These are phyloP conservation scores for Elymnias hypermnestra DNA, from an alignment of 1,140 invertebrate genomes.

Conservation along the genomic window DNA sequence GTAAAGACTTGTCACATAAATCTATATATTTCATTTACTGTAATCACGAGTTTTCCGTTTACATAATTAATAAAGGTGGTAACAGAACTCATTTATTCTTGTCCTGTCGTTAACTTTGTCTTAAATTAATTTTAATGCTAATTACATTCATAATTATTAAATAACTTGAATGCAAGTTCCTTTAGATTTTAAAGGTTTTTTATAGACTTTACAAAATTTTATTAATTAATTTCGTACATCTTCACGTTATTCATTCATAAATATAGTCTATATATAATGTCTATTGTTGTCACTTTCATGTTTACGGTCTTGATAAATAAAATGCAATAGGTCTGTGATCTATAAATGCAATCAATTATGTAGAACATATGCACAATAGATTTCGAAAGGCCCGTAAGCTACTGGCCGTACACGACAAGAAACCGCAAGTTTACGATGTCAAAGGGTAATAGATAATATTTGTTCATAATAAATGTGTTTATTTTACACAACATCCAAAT, in stretches of 20 bases:
- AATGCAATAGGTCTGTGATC: no score
- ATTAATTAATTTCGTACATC: no score
- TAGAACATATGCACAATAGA: not conserved
- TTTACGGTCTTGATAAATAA: no score
- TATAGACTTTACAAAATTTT: no score
- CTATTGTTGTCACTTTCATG: no score
- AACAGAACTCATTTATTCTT: constrained; percentile 32
- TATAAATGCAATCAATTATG: not conserved
- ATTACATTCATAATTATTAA: no score
- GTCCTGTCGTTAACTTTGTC: constrained; percentile 16
- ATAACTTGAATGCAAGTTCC: no score
- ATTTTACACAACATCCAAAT: no score
- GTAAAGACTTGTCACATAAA: constrained; percentile 8
- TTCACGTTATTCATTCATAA: no score
- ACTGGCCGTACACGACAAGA: not conserved
- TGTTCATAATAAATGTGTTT: not conserved
- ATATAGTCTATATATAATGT: no score
- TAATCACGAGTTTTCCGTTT: constrained; percentile 42
- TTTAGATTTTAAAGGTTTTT: no score
- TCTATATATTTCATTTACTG: constrained; percentile 6
- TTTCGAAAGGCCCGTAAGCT: not conserved
- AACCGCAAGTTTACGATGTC: not conserved
- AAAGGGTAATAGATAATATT: not conserved
- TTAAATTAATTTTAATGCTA: no score
- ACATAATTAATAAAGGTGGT: constrained; percentile 46